Base-by-base conservation (phyloP, 2,888 invertebrate species). In the Troides helena region DNA sequence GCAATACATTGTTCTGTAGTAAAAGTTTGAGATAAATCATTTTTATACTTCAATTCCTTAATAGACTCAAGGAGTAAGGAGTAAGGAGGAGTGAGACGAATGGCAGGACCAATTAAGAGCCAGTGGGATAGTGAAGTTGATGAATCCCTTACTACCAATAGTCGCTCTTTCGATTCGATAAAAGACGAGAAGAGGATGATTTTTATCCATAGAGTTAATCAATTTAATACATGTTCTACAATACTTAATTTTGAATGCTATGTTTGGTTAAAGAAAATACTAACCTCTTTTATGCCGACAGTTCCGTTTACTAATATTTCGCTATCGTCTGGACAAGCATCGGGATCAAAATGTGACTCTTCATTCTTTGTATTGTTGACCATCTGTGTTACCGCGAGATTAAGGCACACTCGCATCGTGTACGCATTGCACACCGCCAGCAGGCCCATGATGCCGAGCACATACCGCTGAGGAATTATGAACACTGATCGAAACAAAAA, bases 371-470 rank as follows among this genome's bases (percentile, higher is more conserved):
- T 87, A 67, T 86, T 88, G 76, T 89, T 87, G 14, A 95, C 94
- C 94, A 96, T 95, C 78, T 95, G 94, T 0, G 95, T 95, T 71
- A 96, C 95, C 6, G 95, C 95, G 66, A 95, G 93, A 73, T 95
- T 95, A 65, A 96, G 93, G 72, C 95, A 95, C 2, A 95, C 94
- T 12, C 96, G 93, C 95, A 96, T 95, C 58, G 95, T 95, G 80
- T 96, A 96, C n/a, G 96, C 96, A 81, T 95, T 95, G 83, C 95
- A 93, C n/a, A 96, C 93, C 10, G 95, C 96, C 76, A 95, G 81
- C 78, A 96, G 94, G n/a, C 96, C 95, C 96, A 96, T 96, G 73
- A 96, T 93, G 76, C 95, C 94, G 77, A 96, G 86, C 78, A 96
- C 94, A 83, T 95, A 95, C 78, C 96, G 94, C 89, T 96, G 96